Percentiles rank a stretch among this genome's conserved stretches.
Evolutionary conservation across 2,113 vertebrate species (phyloP).

Genomic region (Xenopus borealis): DNA sequence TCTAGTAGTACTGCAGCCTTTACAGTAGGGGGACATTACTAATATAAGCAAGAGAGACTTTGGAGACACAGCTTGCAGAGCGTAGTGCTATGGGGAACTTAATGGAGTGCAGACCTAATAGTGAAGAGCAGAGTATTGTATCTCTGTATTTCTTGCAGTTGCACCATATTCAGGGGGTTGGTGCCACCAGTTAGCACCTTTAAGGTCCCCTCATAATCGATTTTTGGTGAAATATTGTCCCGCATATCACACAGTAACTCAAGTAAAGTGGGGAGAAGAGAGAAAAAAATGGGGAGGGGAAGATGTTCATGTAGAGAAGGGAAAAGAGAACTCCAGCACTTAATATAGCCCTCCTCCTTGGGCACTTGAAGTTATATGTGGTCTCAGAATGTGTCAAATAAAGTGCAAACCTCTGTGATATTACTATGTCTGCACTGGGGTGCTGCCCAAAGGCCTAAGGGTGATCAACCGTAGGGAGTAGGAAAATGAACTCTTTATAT

Average conservation of each 20-base stretch:
- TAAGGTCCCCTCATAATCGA: conserved; percentile 71
- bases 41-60: not conserved
- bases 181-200: conserved; percentile 67
- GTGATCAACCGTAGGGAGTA: conserved; percentile 71
- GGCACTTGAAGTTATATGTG: conserved; percentile 66
- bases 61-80: no score
- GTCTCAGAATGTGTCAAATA: conserved; percentile 84
- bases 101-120: conserved; percentile 60
- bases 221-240: conserved; percentile 69
- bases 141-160: conserved; percentile 87
- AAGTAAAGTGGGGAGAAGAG: conserved; percentile 42
- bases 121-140: conserved; percentile 78
- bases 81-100: no score
- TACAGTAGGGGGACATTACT: no score
- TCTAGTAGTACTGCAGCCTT: no score
- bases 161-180: conserved; percentile 77
- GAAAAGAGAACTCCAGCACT: no score
- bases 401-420: conserved; percentile 73
- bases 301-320: not conserved
- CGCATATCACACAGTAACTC: conserved; percentile 72
- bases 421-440: conserved; percentile 80
- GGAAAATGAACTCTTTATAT: conserved; percentile 70
- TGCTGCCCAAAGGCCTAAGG: conserved; percentile 85
- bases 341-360: conserved; percentile 53
- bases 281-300: not conserved